phyloP scores from a whole-genome alignment of 2,113 vertebrate genomes.

The Macquaria ambigua region DNA sequence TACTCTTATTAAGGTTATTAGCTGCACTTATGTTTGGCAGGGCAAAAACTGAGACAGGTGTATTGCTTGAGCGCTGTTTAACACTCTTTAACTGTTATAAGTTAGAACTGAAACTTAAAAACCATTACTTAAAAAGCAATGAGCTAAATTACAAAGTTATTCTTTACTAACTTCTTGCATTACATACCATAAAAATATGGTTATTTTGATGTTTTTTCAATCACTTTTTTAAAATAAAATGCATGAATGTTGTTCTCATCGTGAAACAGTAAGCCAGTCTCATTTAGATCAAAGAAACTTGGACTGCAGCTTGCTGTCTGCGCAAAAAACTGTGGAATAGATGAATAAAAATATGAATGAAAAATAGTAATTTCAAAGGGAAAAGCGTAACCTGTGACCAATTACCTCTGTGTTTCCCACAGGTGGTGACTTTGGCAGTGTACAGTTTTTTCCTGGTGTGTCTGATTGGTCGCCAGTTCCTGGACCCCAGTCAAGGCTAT shows the following conservation, averaged over 20 bases:
- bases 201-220: background rate
- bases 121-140: background rate
- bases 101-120: background rate
- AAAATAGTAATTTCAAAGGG: background rate
- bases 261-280: background rate
- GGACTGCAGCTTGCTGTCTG: background rate
- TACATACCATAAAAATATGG: background rate
- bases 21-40: background rate
- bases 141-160: background rate
- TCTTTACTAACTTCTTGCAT: background rate
- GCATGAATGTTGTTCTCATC: background rate
- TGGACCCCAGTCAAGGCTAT: conserved; percentile 91
- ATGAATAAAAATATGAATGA: background rate
- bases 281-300: background rate
- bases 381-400: fast-evolving
- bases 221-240: background rate
- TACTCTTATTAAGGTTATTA: background rate
- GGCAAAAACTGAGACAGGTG: background rate
- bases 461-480: conserved; percentile 94
- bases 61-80: background rate
- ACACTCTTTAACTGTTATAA: background rate
- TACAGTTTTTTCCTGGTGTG: conserved; percentile 96
- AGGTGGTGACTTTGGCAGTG: conserved; percentile 96
- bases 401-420: background rate
- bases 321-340: background rate